A percentile compares a stretch with the other conserved stretches of the same genome.
phyloP scores from a whole-genome alignment of 2,113 vertebrate species.

The Epinephelus fuscoguttatus region DNA sequence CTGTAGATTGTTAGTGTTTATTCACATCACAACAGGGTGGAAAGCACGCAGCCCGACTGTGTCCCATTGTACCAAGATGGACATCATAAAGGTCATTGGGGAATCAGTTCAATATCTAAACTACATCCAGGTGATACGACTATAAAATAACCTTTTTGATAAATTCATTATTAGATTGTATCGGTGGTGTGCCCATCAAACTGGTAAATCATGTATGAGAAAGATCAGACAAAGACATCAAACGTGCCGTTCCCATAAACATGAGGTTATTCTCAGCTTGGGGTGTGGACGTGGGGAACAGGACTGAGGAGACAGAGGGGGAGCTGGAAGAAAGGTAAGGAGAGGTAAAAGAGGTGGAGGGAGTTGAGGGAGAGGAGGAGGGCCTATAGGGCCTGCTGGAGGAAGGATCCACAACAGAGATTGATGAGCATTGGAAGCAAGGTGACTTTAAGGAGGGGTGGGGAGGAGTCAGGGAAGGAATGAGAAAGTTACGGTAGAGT shows the following conservation, averaged over 20 bases:
- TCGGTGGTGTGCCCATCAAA: background rate
- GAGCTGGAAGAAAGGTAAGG: constrained; percentile 26
- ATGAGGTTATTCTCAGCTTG: constrained; percentile 10
- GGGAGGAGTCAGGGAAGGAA: constrained; percentile 29
- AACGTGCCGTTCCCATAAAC: background rate
- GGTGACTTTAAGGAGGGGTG: constrained; percentile 78
- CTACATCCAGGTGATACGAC: background rate
- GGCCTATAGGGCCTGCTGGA: constrained; percentile 39
- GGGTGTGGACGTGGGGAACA: background rate
- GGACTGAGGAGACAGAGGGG: constrained; percentile 12
- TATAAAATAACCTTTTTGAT: background rate
- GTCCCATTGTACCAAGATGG: background rate
- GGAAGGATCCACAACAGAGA: constrained; percentile 75
- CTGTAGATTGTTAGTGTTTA: background rate
- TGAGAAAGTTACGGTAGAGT: constrained; percentile 45
- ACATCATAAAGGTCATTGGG: background rate
- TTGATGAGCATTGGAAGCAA: constrained; percentile 79
- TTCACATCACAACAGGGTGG: background rate
- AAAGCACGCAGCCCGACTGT: background rate
- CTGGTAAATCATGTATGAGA: background rate
- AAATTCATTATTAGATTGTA: background rate
- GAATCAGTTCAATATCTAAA: background rate
- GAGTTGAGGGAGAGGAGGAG: constrained; percentile 12
- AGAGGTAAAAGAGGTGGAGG: constrained; percentile 21
- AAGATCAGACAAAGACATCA: background rate